Evolutionary conservation across 2,888 invertebrate genomes (phyloP).

Genomic region (Drosophila monieri): DNA sequence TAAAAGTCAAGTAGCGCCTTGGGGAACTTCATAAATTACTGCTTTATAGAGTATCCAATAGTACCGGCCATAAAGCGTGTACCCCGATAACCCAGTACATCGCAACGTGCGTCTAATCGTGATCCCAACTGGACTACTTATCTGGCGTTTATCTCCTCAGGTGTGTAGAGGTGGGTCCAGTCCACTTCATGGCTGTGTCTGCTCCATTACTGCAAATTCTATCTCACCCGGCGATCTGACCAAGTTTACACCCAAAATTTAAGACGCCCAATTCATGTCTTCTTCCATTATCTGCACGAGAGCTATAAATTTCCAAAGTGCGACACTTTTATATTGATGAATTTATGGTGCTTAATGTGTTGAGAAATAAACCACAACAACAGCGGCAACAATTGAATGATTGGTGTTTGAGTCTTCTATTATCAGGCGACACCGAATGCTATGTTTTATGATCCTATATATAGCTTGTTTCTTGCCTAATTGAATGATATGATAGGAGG

Average conservation of each 20-base stretch:
- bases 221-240: slow-evolving; percentile 41
- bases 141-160: slow-evolving; percentile 50
- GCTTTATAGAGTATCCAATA: slow-evolving; percentile 73
- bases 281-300: slow-evolving; percentile 64
- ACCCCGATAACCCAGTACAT: slow-evolving; percentile 47
- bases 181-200: not conserved
- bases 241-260: slow-evolving; percentile 24
- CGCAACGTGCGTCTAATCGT: slow-evolving; percentile 47
- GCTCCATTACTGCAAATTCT: slow-evolving; percentile 37
- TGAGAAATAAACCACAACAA: slow-evolving; percentile 48
- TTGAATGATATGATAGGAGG: slow-evolving; percentile 76
- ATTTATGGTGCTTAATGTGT: slow-evolving; percentile 71
- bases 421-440: slow-evolving; percentile 61
- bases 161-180: not conserved
- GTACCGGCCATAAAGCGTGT: slow-evolving; percentile 47
- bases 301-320: slow-evolving; percentile 63
- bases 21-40: slow-evolving; percentile 50
- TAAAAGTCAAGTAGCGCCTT: slow-evolving; percentile 43
- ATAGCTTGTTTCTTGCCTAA: slow-evolving; percentile 74
- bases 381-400: slow-evolving; percentile 32
- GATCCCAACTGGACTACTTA: slow-evolving; percentile 68
- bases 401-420: slow-evolving; percentile 51
- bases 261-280: slow-evolving; percentile 36
- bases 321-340: slow-evolving; percentile 79
- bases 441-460: slow-evolving; percentile 75